Conservation (phyloP, 2,888 invertebrate species). For the Tricholauxania praeusta region DNA sequence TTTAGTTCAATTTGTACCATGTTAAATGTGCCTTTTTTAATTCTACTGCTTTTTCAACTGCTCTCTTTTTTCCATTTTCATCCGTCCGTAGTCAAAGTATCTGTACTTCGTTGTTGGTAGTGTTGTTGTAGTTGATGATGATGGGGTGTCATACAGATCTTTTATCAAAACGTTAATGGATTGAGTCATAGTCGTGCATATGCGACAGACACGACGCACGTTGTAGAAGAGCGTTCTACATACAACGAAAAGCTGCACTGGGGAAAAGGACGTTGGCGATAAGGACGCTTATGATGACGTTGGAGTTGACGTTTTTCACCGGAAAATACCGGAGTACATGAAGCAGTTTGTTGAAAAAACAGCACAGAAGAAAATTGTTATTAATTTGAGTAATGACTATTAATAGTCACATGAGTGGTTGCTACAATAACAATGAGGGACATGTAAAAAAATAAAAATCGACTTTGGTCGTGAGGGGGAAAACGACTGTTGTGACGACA, state of each 20-base stretch:
- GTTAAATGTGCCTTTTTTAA: too few species aligned
- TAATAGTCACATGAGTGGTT: too few species aligned
- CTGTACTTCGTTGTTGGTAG: conserved; percentile 40
- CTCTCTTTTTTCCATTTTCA: too few species aligned
- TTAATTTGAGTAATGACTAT: too few species aligned
- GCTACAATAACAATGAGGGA: too few species aligned
- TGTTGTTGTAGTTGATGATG: conserved; percentile 44
- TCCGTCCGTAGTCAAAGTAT: background rate
- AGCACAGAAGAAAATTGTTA: too few species aligned
- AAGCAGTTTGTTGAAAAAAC: background rate
- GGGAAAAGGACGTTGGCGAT: background rate
- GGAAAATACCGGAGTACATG: background rate
- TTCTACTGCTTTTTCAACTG: too few species aligned
- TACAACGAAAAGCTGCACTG: background rate
- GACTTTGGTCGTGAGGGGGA: background rate
- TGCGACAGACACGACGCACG: background rate
- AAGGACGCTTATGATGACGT: background rate
- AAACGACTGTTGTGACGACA: conserved; percentile 3
- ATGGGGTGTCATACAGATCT: conserved; percentile 60
- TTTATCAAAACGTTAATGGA: conserved; percentile 63
- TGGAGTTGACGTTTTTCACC: conserved; percentile 5
- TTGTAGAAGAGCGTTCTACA: background rate
- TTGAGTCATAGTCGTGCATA: conserved; percentile 55
- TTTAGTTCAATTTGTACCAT: too few species aligned
- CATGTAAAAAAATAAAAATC: background rate